These are phyloP conservation scores for Hesperia comma DNA, from an alignment of 2,888 invertebrate species.

Conservation along the genomic window DNA sequence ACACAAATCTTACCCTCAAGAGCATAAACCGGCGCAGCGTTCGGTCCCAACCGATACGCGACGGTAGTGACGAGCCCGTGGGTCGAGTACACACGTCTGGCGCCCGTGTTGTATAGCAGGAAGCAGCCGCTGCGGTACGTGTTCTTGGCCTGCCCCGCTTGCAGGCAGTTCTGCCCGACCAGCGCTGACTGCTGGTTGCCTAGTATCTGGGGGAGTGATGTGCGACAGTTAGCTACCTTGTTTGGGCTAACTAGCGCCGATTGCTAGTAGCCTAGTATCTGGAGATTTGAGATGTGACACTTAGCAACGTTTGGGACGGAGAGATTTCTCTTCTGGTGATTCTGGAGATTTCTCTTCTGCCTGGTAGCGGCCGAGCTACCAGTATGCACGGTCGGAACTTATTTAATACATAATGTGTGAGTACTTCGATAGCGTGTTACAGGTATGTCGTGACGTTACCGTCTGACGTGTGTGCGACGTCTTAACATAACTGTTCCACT, in stretches of 20 bases:
- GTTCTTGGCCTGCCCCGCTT: conserved; percentile 95
- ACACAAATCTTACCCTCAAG: conserved; percentile 94
- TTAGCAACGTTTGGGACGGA: too few relatives aligned
- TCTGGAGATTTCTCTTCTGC: too few relatives aligned
- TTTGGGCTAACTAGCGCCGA: conserved; percentile 96
- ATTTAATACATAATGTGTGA: too few relatives aligned
- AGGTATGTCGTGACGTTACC: too few relatives aligned
- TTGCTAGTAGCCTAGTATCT: conserved; percentile 98
- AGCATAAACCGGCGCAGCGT: conserved; percentile 93
- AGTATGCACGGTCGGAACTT: too few relatives aligned
- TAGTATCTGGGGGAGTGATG: conserved; percentile 85
- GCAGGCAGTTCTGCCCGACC: conserved; percentile 95
- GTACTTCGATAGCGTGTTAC: too few relatives aligned
- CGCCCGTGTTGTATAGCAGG: conserved; percentile 97
- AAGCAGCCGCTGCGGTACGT: conserved; percentile 98
- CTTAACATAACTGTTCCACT: too few relatives aligned
- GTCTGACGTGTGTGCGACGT: too few relatives aligned
- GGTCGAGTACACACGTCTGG: conserved; percentile 91
- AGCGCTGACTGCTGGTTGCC: conserved; percentile 98
- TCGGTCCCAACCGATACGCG: conserved; percentile 94
- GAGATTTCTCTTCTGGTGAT: too few relatives aligned
- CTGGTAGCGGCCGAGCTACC: too few relatives aligned
- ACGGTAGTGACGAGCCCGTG: conserved; percentile 95
- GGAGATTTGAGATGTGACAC: too few relatives aligned
- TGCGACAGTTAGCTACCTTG: conserved; percentile 38